Base-by-base conservation (phyloP, 2,113 vertebrate species). In the Todiramphus chloris region DNA sequence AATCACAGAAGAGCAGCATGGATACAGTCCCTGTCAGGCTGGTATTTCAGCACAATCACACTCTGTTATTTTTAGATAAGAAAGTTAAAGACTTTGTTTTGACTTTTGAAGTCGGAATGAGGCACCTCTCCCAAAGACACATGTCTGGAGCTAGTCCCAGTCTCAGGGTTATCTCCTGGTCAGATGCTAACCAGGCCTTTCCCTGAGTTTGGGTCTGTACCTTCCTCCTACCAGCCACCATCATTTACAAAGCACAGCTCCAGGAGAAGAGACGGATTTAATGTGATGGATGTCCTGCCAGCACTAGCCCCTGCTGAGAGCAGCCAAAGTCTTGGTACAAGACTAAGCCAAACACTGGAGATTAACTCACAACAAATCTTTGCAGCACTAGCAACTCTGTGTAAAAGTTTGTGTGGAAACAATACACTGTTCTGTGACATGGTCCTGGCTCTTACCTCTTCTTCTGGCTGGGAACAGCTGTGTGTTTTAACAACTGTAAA, bases 1-100 rank as follows among this genome's bases (percentile, higher is more conserved):
- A 60, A 90, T 70, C 55, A 70, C 5, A 3, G 50, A 69, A 82
- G 13, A 89, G 30, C 60, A 72, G 30, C 0, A 0, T 16, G 33
- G 64, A 50, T 68, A 35, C 13, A 92, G 76, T 35, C 82, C 63
- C 46, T 77, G 59, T 23, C 93, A 56, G 13, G 7, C 37, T 58
- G 88, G 80, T 75, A 94, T 94, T 90, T 90, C 95, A 85, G 73
- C 33, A 13, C 53, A 75, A 89, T 41, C 16, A 1, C 16, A 30
- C 69, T 78, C 43, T 87, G 68, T 68, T 93, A 53, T 64, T 79
- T 58, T 89, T 73, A 93, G 90, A 90, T 96, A 92, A 96, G 80
- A 72, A 81, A 90, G 83, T 83, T 39, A 72, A 30, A 89, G 69
- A 28, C 64, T 67, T 80, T 2, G 5, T 55, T 90, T 94, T 87